Evolutionary conservation across 2,797 vertebrate species (phyloP), one percentile per base, ranked within the genome.

Genomic region (Notoglanidium macrostoma): DNA sequence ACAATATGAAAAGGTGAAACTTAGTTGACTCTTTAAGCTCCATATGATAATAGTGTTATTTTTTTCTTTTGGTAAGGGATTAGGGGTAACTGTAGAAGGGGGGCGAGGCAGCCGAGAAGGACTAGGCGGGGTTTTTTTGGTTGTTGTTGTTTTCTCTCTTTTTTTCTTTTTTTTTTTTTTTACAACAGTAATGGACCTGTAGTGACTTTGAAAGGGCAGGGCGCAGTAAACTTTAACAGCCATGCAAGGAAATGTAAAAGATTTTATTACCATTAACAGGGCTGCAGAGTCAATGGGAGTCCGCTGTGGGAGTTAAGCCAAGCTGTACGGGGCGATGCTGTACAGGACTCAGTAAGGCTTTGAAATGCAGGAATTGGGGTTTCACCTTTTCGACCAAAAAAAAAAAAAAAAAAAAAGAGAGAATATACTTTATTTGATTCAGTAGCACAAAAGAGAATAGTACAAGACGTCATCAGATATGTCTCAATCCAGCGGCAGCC

Each of bases 231-330:
- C 83, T 86, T 89, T 91, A 89, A 90, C 90, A 86, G 83, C 90
- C 89, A 72, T 89, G 89, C 72, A 55, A 91, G 91, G 91, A 92
- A 91, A 91, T 92, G 90, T 91, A 91, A 92, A 91, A 91, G 87
- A 90, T 91, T 91, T 92, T 91, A 92, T 83, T 91, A 89, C 86
- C 90, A 87, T 91, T 90, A 89, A 92, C 87, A 87, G 84, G 83
- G 63, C 82, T 86, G 87, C 80, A 86, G 87, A 86, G 59, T 91
- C 90, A 90, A 80, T 82, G 88, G 85, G 89, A 85, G 88, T 87
- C 89, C 74, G 67, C 89, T 87, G 90, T 87, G 80, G 81, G 83
- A 87, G 86, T 68, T 65, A 63, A 85, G 84, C 59, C 70, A 73
- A 77, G 83, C 35, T 79, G 76, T 86, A 86, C 74, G 32, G 26